Evolutionary conservation across 2,113 vertebrate species (phyloP).

Genomic region (Atractosteus spatula): DNA sequence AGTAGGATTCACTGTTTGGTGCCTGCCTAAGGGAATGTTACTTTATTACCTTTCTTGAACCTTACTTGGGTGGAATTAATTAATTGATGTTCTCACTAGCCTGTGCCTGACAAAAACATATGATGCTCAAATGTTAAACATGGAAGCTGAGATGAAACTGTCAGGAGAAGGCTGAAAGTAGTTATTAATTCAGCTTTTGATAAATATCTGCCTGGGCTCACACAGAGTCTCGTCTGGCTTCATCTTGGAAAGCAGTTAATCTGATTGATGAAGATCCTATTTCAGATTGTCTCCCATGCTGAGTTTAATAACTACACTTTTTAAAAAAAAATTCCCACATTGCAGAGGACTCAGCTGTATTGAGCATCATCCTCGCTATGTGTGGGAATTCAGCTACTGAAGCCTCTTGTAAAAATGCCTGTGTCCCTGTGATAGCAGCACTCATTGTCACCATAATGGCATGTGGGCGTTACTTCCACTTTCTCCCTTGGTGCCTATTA

Average conservation of each 20-base stretch:
- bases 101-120: slow-evolving; percentile 80
- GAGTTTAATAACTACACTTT: slow-evolving; percentile 65
- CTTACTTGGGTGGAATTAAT: slow-evolving; percentile 77
- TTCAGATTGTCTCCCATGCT: slow-evolving; percentile 81
- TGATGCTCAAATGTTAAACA: slow-evolving; percentile 81
- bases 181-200: slow-evolving; percentile 87
- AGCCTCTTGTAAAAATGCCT: slow-evolving; percentile 18
- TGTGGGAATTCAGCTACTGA: slow-evolving; percentile 20
- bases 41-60: slow-evolving; percentile 75
- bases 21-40: slow-evolving; percentile 51
- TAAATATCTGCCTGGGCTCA: slow-evolving; percentile 82
- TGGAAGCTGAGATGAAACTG: slow-evolving; percentile 79
- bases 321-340: slow-evolving; percentile 39
- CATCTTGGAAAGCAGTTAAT: slow-evolving; percentile 79
- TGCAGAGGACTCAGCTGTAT: slow-evolving; percentile 39
- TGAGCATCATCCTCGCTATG: slow-evolving; percentile 28
- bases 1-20: too few relatives aligned
- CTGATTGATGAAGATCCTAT: slow-evolving; percentile 89
- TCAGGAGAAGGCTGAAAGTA: slow-evolving; percentile 76
- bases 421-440: slow-evolving; percentile 29
- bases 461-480: slow-evolving; percentile 16
- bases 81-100: slow-evolving; percentile 76
- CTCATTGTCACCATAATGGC: slow-evolving; percentile 20
- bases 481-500: slow-evolving; percentile 21
- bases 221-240: slow-evolving; percentile 79